Percentiles rank a stretch among this genome's conserved stretches.
Evolutionary conservation across 2,113 vertebrate species (phyloP).

Genomic region (Psilopogon haemacephalus): DNA sequence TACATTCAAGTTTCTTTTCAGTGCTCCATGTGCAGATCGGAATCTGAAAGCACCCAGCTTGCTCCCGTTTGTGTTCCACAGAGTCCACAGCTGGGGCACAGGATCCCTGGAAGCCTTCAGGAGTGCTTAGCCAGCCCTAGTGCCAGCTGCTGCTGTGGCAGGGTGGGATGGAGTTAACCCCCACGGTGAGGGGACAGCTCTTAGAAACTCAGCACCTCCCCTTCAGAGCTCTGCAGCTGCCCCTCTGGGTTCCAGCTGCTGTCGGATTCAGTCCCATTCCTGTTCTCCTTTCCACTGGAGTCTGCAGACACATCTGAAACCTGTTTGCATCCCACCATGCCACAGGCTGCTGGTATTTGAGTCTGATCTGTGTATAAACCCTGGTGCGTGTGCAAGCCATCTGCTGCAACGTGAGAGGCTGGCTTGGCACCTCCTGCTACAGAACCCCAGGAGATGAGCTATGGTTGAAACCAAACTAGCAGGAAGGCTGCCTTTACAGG

Average conservation of each 20-base stretch:
- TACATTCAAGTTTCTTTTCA: conserved; percentile 59
- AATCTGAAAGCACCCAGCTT: conserved; percentile 56
- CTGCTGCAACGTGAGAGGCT: conserved; percentile 42
- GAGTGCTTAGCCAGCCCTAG: conserved; percentile 55
- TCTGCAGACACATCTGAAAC: conserved; percentile 53
- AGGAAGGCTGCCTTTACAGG: conserved; percentile 15
- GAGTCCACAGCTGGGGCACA: conserved; percentile 65
- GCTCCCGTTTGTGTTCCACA: conserved; percentile 48
- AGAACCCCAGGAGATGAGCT: conserved; percentile 49
- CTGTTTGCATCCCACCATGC: conserved; percentile 33
- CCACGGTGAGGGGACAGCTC: conserved; percentile 35
- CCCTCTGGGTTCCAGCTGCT: conserved; percentile 33
- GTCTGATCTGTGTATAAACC: conserved; percentile 5
- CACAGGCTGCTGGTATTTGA: conserved; percentile 21
- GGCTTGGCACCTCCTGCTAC: conserved; percentile 45
- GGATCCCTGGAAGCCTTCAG: conserved; percentile 41
- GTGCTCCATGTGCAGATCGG: conserved; percentile 39
- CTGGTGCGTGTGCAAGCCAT: conserved; percentile 52
- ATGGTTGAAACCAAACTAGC: conserved; percentile 30
- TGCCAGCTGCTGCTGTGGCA: conserved; percentile 7
- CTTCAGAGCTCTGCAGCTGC: conserved; percentile 25
- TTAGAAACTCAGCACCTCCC: conserved; percentile 48
- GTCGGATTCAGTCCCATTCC: conserved; percentile 6
- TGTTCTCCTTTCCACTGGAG: conserved; percentile 43
- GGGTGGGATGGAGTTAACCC: conserved; percentile 29